phyloP scores from a whole-genome alignment of 2,888 invertebrate species.

The Capitulum mitella region DNA sequence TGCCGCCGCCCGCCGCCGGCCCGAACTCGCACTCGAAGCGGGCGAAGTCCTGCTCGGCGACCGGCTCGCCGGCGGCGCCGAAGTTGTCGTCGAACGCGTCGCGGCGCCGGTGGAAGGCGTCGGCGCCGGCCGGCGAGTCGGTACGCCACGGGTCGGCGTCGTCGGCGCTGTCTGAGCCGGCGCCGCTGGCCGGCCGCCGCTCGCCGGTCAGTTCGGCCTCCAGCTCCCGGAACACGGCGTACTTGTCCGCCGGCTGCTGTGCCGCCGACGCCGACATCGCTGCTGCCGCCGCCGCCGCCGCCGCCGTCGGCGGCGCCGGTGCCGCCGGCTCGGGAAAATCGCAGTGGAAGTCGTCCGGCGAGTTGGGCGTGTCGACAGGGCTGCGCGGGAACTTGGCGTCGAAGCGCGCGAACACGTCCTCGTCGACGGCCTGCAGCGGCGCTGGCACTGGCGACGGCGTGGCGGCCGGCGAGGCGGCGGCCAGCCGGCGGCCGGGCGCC shows the following conservation, averaged over 20 bases:
- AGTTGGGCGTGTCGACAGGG: constrained; percentile 35
- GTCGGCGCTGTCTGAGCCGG: neutral
- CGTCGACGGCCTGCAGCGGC: constrained; percentile 31
- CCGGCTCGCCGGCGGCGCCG: neutral
- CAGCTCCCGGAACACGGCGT: constrained; percentile 76
- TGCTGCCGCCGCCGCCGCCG: constrained; percentile 23
- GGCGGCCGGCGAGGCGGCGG: neutral
- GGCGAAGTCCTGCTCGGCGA: neutral
- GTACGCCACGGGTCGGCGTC: neutral
- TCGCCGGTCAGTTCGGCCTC: constrained; percentile 37
- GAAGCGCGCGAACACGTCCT: constrained; percentile 36
- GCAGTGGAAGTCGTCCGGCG: constrained; percentile 6
- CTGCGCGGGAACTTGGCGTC: constrained; percentile 36
- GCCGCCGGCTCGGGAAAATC: constrained; percentile 26
- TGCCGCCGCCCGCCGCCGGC: neutral
- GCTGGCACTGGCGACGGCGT: constrained; percentile 19
- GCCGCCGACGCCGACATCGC: constrained; percentile 33
- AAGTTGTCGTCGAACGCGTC: neutral
- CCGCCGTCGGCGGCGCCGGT: too few species aligned
- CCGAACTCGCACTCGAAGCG: neutral
- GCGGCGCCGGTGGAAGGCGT: too few species aligned
- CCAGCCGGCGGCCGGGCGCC: constrained; percentile 13
- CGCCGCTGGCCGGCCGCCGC: neutral
- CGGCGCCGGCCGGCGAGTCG: neutral
- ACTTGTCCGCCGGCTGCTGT: constrained; percentile 56